Conservation (phyloP, 2,113 vertebrate species). For the Notarius quadriscutis region DNA sequence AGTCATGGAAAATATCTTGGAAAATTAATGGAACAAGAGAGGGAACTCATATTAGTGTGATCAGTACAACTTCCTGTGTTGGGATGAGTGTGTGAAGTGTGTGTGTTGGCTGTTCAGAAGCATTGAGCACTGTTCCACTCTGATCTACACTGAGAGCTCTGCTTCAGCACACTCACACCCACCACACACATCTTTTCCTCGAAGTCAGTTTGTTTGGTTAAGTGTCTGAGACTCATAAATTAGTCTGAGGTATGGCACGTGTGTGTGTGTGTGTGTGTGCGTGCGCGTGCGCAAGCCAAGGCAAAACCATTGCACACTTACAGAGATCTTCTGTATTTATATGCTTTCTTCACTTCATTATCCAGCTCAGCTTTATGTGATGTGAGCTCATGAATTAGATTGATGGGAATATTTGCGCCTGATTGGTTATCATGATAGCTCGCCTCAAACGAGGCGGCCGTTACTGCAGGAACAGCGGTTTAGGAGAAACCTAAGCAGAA, state of each 20-base stretch:
- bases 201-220: constrained; percentile 45
- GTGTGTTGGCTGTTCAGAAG: not conserved
- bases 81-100: not conserved
- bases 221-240: constrained; percentile 43
- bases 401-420: constrained; percentile 43
- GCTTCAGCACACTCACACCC: constrained; percentile 32
- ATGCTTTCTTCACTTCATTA: constrained; percentile 27
- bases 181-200: constrained; percentile 20
- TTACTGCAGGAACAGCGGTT: constrained; percentile 33
- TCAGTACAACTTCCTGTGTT: not conserved
- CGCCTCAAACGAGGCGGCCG: constrained; percentile 21
- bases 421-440: constrained; percentile 37
- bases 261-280: constrained; percentile 19
- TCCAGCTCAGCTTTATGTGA: constrained; percentile 13
- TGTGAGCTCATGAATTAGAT: constrained; percentile 31
- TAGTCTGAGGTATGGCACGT: constrained; percentile 15
- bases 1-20: not conserved
- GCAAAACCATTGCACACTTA: constrained; percentile 3
- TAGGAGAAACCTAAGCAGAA: constrained; percentile 51
- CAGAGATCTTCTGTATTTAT: constrained; percentile 28
- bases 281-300: not conserved
- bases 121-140: too few species aligned
- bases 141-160: not conserved
- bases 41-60: not conserved
- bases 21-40: not conserved